Evolutionary conservation across 2,113 vertebrate genomes (phyloP).

Genomic region (Phodopus roborovskii): DNA sequence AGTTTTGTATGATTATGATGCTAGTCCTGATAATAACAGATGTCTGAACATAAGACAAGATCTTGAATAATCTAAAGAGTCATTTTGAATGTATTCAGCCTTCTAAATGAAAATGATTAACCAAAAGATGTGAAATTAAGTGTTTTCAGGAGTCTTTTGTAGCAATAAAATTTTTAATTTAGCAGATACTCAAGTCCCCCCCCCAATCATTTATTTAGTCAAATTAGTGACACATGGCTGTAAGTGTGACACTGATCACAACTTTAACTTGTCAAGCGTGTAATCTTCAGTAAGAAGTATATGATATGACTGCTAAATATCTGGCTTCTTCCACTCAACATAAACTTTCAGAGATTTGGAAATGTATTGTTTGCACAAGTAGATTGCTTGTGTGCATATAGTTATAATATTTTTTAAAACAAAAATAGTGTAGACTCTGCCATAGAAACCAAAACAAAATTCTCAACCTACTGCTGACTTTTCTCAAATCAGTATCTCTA

Average conservation of each 20-base stretch:
- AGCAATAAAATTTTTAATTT: conserved; percentile 20
- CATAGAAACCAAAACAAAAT: conserved; percentile 43
- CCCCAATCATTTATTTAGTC: conserved; percentile 23
- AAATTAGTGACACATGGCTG: not conserved
- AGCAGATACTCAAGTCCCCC: not conserved
- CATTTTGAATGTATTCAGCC: conserved; percentile 2
- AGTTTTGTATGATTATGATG: not conserved
- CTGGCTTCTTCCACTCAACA: not conserved
- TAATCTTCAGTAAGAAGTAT: not conserved
- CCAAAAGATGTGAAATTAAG: conserved; percentile 31
- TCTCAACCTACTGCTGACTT: conserved; percentile 12
- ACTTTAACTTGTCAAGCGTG: not conserved
- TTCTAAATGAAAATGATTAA: conserved; percentile 20
- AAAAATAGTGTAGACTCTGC: not conserved
- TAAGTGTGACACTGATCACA: not conserved
- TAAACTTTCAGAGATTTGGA: not conserved
- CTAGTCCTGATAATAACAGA: not conserved
- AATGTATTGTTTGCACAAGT: not conserved
- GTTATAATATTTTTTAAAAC: not conserved
- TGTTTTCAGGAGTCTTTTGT: not conserved
- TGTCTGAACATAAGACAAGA: not conserved
- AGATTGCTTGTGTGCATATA: not conserved
- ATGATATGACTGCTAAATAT: not conserved
- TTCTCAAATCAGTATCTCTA: conserved; percentile 5
- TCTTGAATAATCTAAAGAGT: conserved; percentile 56